phyloP scores from a whole-genome alignment of 2,797 vertebrate species.

The Aselliscus stoliczkanus region DNA sequence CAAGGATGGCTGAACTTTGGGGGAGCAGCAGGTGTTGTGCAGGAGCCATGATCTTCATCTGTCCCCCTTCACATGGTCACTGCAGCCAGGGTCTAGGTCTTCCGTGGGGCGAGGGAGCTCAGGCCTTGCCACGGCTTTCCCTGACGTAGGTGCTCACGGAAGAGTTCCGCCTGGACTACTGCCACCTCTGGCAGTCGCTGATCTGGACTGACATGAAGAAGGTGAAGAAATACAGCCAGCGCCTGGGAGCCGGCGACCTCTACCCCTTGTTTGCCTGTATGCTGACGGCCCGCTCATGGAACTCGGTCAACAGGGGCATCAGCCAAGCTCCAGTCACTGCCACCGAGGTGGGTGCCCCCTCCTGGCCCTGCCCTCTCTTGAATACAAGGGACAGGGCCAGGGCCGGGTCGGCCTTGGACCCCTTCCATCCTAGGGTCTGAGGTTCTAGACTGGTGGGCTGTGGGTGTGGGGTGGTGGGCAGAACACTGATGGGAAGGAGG shows the following conservation, averaged over 20 bases:
- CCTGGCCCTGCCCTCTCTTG: not conserved
- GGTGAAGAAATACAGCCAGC: constrained; percentile 89
- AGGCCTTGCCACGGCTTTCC: not conserved
- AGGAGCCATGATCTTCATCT: accelerated
- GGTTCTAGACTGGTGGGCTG: not conserved
- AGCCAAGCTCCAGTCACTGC: constrained; percentile 86
- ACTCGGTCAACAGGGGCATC: constrained; percentile 90
- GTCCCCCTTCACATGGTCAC: no score
- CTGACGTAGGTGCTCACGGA: constrained; percentile 86
- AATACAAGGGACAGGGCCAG: not conserved
- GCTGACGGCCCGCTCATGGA: constrained; percentile 94
- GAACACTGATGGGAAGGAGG: not conserved
- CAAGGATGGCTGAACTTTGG: not conserved
- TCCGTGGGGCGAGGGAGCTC: not conserved
- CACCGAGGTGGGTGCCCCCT: constrained; percentile 82
- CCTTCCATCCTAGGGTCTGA: not conserved
- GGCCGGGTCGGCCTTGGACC: not conserved
- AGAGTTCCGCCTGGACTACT: constrained; percentile 93
- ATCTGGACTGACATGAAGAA: constrained; percentile 89
- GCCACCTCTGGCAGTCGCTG: constrained; percentile 93
- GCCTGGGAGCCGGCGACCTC: constrained; percentile 91
- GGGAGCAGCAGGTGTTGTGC: accelerated
- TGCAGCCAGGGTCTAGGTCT: not conserved
- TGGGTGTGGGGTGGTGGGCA: not conserved
- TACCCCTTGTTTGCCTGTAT: constrained; percentile 95